Conservation (phyloP, 92 coral and sea anemone species). For the Actinernus sp. region DNA sequence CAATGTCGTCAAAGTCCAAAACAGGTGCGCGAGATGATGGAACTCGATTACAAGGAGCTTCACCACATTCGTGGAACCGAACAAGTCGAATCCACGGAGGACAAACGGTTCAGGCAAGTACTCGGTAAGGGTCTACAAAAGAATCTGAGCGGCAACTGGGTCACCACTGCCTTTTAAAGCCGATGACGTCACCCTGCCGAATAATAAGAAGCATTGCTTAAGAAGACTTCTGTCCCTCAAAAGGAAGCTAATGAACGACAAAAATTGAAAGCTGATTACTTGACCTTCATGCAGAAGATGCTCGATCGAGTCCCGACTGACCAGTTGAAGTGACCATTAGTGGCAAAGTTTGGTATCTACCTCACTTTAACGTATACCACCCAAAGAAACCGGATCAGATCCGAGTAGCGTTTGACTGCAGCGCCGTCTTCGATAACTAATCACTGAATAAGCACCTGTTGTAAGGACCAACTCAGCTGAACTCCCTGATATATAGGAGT, state of each 20-base stretch:
- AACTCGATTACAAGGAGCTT: constrained; percentile 44
- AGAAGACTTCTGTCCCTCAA: constrained; percentile 46
- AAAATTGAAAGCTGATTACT: constrained; percentile 15
- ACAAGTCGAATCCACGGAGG: constrained; percentile 46
- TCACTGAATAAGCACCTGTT: too few species aligned
- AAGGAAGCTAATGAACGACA: constrained; percentile 34
- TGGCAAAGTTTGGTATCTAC: constrained; percentile 50
- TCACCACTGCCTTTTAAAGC: constrained; percentile 59
- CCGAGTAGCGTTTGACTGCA: too few species aligned
- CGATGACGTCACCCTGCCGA: constrained; percentile 34
- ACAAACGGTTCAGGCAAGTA: constrained; percentile 19
- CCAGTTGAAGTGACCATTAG: constrained; percentile 28
- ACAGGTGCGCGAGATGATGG: constrained; percentile 54
- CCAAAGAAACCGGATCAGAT: too few species aligned
- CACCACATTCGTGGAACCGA: constrained; percentile 30
- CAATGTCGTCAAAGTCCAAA: constrained; percentile 20
- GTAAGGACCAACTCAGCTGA: too few species aligned
- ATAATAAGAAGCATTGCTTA: constrained; percentile 37
- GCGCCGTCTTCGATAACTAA: too few species aligned
- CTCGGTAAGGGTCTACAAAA: too few species aligned
- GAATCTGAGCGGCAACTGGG: too few species aligned
- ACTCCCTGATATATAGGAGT: too few species aligned
- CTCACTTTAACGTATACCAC: constrained; percentile 41
- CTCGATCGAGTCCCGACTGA: constrained; percentile 13
- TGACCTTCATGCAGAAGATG: constrained; percentile 49